Evolutionary conservation across 2,113 vertebrate genomes (phyloP).

Genomic region (Tinamus guttatus): DNA sequence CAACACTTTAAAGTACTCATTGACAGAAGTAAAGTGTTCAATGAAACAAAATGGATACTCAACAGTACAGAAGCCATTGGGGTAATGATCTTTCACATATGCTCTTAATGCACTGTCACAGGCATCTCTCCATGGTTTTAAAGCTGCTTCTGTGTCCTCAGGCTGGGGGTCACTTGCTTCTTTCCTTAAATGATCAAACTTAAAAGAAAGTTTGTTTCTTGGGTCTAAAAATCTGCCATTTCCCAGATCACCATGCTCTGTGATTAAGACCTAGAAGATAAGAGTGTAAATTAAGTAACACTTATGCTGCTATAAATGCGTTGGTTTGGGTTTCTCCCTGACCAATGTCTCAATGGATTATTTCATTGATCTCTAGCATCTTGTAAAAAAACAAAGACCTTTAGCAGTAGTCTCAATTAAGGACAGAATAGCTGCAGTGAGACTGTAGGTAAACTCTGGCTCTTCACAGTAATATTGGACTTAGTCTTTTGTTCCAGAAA

Average conservation of each 20-base stretch:
- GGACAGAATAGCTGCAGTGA: neutral
- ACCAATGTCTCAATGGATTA: neutral
- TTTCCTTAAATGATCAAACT: conserved; percentile 95
- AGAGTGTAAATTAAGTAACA: conserved; percentile 1
- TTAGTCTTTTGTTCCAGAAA: neutral
- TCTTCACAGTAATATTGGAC: neutral
- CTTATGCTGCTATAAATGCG: neutral
- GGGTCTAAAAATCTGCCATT: conserved; percentile 94
- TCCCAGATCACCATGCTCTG: conserved; percentile 93
- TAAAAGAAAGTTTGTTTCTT: conserved; percentile 94
- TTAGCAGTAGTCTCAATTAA: neutral
- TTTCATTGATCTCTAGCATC: neutral
- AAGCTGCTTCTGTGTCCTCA: conserved; percentile 82
- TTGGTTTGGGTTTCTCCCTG: neutral
- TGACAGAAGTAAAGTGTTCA: neutral
- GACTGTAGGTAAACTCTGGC: neutral
- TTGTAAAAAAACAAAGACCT: neutral
- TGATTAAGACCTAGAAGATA: conserved; percentile 90
- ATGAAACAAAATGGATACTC: conserved; percentile 68
- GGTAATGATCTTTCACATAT: conserved; percentile 95
- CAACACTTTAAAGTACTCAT: conserved; percentile 68
- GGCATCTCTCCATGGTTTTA: conserved; percentile 89
- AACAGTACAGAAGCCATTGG: conserved; percentile 93
- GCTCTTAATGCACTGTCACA: conserved; percentile 87
- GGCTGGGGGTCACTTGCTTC: conserved; percentile 88